Base-by-base conservation (phyloP, 2,797 vertebrate species). In the Enteromius unitaeniatus region DNA sequence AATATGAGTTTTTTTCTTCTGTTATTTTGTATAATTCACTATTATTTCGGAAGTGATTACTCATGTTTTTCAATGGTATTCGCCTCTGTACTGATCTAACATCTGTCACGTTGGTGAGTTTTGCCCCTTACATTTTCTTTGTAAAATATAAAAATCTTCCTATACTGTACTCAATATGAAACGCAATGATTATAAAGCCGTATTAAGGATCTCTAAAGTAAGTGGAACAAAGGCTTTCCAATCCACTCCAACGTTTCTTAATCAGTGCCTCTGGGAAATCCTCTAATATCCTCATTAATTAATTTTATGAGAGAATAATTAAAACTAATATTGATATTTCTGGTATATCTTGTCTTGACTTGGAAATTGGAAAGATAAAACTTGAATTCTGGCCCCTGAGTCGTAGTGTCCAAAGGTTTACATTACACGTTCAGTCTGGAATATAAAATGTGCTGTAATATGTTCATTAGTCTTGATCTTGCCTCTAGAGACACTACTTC, bases 251-350 rank as follows among this genome's bases (percentile, higher is more conserved):
- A 65, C 84, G 64, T 87, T 88, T 77, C 68, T 84, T 90, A 89
- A 91, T 88, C 10, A 28, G 78, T 47, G 87, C 89, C 88, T 87
- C 72, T 84, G 88, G 91, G 90, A 88, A 86, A 77, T 85, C 70
- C 80, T 89, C 90, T 92, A 91, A 91, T 91, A 90, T 82, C 82
- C 74, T 87, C 70, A 89, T 92, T 92, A 92, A 93, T 92, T 92
- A 90, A 92, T 92, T 89, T 89, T 86, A 89, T 84, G 85, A 86
- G 82, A 86, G 88, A 87, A 92, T 90, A 89, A 87, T 87, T 90
- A 91, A 78, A 92, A 85, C 79, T 88, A 88, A 90, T 91, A 90
- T 82, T 89, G 78, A 90, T 86, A 75, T 73, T 78, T 65, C 76
- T 85, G 83, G 80, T 75, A 87, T 88, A 89, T 87, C 85, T 85